Evolutionary conservation across 2,113 vertebrate genomes (phyloP).

Genomic region (Melanerpes formicivorus): DNA sequence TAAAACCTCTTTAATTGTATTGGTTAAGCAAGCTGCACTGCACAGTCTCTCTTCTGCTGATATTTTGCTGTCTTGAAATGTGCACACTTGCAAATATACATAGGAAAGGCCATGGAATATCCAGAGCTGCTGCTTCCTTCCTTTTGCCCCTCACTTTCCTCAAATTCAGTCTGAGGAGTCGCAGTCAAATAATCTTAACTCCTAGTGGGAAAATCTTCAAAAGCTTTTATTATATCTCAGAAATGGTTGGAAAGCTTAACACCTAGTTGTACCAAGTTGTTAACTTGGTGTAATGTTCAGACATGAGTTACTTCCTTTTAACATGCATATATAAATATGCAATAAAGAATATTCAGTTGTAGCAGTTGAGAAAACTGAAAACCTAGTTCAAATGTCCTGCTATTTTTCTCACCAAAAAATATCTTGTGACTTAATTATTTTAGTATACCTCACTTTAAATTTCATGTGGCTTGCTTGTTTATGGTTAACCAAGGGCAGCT

Average conservation of each 20-base stretch:
- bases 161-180: not conserved
- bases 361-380: not conserved
- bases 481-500: not conserved
- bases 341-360: not conserved
- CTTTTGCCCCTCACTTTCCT: not conserved
- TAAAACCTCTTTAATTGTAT: not conserved
- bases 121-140: not conserved
- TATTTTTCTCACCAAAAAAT: not conserved
- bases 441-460: not conserved
- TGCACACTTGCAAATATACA: not conserved
- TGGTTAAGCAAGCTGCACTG: not conserved
- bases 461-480: not conserved
- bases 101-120: not conserved
- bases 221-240: not conserved
- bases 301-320: not conserved
- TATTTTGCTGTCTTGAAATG: not conserved
- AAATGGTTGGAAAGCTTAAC: not conserved
- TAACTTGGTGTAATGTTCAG: not conserved
- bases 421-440: not conserved
- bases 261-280: not conserved
- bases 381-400: not conserved
- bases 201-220: not conserved
- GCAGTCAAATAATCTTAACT: not conserved
- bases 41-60: not conserved
- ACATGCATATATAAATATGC: not conserved